Evolutionary conservation across 2,797 vertebrate species (phyloP).

Genomic region (Harpagifer antarcticus): DNA sequence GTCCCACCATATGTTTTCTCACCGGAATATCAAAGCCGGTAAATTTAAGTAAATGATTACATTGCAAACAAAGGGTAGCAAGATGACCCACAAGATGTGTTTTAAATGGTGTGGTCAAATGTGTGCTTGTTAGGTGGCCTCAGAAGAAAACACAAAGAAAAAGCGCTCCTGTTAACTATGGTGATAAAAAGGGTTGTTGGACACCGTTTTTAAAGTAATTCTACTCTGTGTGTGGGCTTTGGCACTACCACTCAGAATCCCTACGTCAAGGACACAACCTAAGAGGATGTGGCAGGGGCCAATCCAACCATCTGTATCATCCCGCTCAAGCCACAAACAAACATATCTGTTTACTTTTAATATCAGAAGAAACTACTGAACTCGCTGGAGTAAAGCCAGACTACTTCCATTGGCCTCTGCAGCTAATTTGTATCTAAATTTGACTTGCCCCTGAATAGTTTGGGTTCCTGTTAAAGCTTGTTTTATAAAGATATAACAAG

Average conservation of each 20-base stretch:
- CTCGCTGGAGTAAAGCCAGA: constrained; percentile 58
- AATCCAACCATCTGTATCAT: constrained; percentile 73
- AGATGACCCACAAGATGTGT: constrained; percentile 21
- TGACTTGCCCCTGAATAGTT: constrained; percentile 43
- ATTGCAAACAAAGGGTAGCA: constrained; percentile 41
- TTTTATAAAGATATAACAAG: constrained; percentile 68
- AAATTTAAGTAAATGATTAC: constrained; percentile 51
- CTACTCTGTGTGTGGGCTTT: constrained; percentile 65
- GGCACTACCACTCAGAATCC: constrained; percentile 61
- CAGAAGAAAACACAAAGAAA: constrained; percentile 37
- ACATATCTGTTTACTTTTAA: constrained; percentile 66
- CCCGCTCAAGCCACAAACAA: constrained; percentile 45
- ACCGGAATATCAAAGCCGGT: constrained; percentile 41
- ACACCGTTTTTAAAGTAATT: constrained; percentile 68
- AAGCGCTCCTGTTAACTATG: constrained; percentile 20
- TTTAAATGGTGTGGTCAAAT: constrained; percentile 23
- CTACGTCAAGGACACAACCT: constrained; percentile 78
- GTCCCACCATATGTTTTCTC: constrained; percentile 70
- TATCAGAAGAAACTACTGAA: constrained; percentile 53
- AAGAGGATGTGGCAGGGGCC: constrained; percentile 67
- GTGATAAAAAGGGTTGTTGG: constrained; percentile 46
- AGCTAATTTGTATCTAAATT: constrained; percentile 56
- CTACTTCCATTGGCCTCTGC: constrained; percentile 48
- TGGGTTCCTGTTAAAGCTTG: constrained; percentile 44
- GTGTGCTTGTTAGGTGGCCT: constrained; percentile 23